A percentile compares a stretch with the other conserved stretches of the same genome.
phyloP scores from a whole-genome alignment of 2,113 vertebrate species.

The Brienomyrus brachyistius region DNA sequence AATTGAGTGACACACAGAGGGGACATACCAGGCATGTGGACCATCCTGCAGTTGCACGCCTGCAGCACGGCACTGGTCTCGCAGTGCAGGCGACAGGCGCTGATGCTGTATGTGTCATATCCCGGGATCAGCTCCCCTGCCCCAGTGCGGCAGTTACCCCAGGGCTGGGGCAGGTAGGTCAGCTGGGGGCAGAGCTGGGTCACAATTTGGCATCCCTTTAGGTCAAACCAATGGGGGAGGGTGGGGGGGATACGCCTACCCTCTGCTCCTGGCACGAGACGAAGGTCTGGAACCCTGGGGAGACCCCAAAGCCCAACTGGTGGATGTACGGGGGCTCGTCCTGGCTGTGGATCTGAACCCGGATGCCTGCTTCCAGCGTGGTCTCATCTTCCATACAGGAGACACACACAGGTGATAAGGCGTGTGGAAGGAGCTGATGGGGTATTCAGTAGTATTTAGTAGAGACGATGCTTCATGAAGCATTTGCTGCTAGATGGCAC shows the following conservation, averaged over 20 bases:
- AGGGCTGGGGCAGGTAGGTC: conserved; percentile 93
- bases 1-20: neutral
- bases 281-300: conserved; percentile 95
- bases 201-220: neutral
- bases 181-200: conserved; percentile 60
- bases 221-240: neutral
- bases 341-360: conserved; percentile 96
- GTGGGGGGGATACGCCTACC: conserved; percentile 49
- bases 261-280: conserved; percentile 97
- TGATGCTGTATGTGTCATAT: conserved; percentile 90
- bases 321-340: conserved; percentile 95
- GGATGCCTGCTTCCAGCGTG: conserved; percentile 91
- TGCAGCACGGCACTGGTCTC: conserved; percentile 82
- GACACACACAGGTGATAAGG: neutral
- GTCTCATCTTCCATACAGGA: conserved; percentile 76
- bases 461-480: neutral
- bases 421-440: neutral
- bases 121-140: conserved; percentile 76
- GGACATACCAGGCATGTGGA: conserved; percentile 89
- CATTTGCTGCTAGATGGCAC: neutral
- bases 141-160: conserved; percentile 88
- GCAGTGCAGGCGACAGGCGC: conserved; percentile 87
- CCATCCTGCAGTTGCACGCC: conserved; percentile 90
- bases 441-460: neutral
- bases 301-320: conserved; percentile 93